Evolutionary conservation across 2,797 vertebrate genomes (phyloP).

Genomic region (Malurus leucopterus): DNA sequence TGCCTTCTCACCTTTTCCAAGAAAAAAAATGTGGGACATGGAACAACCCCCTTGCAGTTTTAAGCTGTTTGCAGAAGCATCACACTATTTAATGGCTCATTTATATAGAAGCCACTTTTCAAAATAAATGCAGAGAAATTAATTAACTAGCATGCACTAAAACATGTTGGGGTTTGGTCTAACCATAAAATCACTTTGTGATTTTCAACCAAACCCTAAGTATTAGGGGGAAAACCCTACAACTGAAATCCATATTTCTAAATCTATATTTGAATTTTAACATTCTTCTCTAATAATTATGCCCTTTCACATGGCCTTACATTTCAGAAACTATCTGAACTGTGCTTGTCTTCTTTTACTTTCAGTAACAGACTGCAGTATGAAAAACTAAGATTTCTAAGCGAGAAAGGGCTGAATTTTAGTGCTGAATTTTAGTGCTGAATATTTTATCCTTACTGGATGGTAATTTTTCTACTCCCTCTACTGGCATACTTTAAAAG

Average conservation of each 20-base stretch:
- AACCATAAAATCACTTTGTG: background rate
- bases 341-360: background rate
- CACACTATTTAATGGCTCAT: background rate
- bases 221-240: rapidly evolving
- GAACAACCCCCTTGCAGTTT: background rate
- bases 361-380: background rate
- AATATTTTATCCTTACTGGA: background rate
- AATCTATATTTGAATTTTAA: background rate
- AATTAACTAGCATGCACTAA: background rate
- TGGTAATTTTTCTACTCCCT: slow-evolving; percentile 27
- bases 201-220: background rate
- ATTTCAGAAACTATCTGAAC: background rate
- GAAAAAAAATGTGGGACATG: background rate
- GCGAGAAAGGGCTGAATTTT: background rate
- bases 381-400: background rate
- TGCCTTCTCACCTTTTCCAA: background rate
- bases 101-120: background rate
- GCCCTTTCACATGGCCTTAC: background rate
- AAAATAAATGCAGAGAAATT: background rate
- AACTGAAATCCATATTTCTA: background rate
- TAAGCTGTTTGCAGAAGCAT: background rate
- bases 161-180: background rate
- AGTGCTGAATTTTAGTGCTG: background rate
- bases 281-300: background rate
- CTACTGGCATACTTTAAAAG: slow-evolving; percentile 20